Evolutionary conservation across 2,797 vertebrate species (phyloP).

Genomic region (Periophthalmus magnuspinnatus): DNA sequence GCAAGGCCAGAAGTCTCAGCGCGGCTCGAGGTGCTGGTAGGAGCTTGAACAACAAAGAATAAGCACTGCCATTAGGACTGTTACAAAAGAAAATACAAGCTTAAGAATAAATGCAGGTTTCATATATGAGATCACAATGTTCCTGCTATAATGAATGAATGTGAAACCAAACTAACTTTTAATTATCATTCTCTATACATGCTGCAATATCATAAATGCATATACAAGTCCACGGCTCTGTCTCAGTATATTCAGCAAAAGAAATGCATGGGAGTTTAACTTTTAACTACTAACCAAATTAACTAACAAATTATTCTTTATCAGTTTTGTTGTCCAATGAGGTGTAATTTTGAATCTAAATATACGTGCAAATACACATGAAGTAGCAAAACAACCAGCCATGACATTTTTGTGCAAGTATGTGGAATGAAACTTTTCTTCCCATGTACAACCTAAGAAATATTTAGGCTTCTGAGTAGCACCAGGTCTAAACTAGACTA

Average conservation of each 20-base stretch:
- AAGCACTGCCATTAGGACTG: conserved; percentile 15
- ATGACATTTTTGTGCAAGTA: too few relatives aligned
- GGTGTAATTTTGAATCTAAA: too few relatives aligned
- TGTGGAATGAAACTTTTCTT: neutral
- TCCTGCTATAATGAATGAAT: neutral
- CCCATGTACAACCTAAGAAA: too few relatives aligned
- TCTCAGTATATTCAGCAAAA: neutral
- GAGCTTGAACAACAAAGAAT: conserved; percentile 48
- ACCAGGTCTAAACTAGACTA: neutral
- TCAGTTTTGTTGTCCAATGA: too few relatives aligned
- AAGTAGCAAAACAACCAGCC: neutral
- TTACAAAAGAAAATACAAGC: conserved; percentile 7
- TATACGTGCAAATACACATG: too few relatives aligned
- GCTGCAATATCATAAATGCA: neutral
- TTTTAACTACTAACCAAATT: neutral
- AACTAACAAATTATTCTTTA: neutral
- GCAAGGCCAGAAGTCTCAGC: conserved; percentile 30
- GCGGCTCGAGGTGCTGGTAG: conserved; percentile 37
- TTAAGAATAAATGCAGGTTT: neutral
- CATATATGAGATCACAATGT: neutral
- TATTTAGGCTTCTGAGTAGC: too few relatives aligned
- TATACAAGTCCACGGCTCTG: too few relatives aligned
- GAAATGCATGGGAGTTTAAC: too few relatives aligned
- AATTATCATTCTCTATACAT: too few relatives aligned
- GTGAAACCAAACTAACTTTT: too few relatives aligned